Evolutionary conservation across 2,888 invertebrate species (phyloP).

Genomic region (Rhaphigaster nebulosa): DNA sequence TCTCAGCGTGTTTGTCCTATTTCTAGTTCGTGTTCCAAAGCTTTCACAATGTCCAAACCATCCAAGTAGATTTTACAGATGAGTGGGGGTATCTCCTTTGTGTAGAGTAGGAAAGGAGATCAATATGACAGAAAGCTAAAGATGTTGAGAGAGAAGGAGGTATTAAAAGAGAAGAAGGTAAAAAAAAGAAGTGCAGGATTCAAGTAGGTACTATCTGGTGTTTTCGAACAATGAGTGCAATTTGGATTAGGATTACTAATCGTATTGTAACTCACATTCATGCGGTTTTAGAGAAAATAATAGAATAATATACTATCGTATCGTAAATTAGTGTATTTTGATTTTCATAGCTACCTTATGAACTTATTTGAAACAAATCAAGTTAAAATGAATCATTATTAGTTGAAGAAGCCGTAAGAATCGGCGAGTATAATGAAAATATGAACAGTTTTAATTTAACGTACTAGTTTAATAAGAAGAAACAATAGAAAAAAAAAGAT

Average conservation of each 20-base stretch:
- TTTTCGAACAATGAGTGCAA: background rate
- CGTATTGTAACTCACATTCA: too few species aligned
- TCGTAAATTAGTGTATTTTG: too few species aligned
- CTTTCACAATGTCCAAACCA: constrained; percentile 3
- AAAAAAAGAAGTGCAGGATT: background rate
- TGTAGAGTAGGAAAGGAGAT: background rate
- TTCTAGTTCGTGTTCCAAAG: background rate
- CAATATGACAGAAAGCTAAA: background rate
- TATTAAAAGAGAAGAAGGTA: background rate
- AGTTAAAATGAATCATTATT: too few species aligned
- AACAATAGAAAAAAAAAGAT: background rate
- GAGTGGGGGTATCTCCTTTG: background rate
- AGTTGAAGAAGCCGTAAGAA: too few species aligned
- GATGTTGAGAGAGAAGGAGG: background rate
- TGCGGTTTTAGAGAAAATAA: too few species aligned
- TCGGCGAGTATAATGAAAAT: too few species aligned
- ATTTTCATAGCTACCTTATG: too few species aligned
- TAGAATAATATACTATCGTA: too few species aligned
- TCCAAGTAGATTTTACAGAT: constrained; percentile 4
- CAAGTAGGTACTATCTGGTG: background rate
- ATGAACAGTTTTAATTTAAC: background rate
- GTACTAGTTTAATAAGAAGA: background rate
- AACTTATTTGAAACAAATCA: too few species aligned
- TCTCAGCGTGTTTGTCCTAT: background rate
- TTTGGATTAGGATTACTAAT: background rate